A percentile compares a stretch with the other conserved stretches of the same genome.
Evolutionary conservation across 2,797 vertebrate species (phyloP).

Genomic region (Phoeniculus purpureus): DNA sequence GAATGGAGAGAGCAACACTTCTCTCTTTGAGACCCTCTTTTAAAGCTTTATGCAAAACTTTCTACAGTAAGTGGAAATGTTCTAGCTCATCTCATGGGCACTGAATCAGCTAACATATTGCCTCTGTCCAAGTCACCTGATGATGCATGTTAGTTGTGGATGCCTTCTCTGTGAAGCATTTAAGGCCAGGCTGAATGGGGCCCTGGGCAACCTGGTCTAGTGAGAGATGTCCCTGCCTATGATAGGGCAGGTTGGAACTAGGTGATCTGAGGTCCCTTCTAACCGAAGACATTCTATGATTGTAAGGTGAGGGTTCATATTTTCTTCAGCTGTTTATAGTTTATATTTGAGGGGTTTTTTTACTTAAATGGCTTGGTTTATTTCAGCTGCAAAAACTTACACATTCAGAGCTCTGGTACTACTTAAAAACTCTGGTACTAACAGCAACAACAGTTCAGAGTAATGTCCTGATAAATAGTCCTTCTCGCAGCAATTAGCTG

Average conservation of each 20-base stretch:
- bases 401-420: neutral
- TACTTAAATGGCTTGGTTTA: neutral
- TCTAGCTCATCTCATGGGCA: neutral
- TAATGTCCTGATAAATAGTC: neutral
- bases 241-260: too few relatives aligned
- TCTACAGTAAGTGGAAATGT: neutral
- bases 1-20: neutral
- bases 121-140: neutral
- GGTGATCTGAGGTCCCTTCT: too few relatives aligned
- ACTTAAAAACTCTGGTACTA: constrained; percentile 26
- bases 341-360: constrained; percentile 11
- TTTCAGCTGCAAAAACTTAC: neutral
- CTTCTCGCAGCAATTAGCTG: neutral
- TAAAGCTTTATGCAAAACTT: neutral
- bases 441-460: neutral
- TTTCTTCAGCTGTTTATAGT: neutral
- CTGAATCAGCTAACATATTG: neutral
- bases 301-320: neutral
- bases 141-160: neutral
- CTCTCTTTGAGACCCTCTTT: neutral
- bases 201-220: too few relatives aligned
- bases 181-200: too few relatives aligned
- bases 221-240: too few relatives aligned
- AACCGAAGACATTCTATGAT: too few relatives aligned
- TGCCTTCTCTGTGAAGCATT: too few relatives aligned